Percentiles rank a stretch among this genome's conserved stretches.
Conservation (phyloP, 1,140 invertebrate genomes). For the Pararge aegeria region DNA sequence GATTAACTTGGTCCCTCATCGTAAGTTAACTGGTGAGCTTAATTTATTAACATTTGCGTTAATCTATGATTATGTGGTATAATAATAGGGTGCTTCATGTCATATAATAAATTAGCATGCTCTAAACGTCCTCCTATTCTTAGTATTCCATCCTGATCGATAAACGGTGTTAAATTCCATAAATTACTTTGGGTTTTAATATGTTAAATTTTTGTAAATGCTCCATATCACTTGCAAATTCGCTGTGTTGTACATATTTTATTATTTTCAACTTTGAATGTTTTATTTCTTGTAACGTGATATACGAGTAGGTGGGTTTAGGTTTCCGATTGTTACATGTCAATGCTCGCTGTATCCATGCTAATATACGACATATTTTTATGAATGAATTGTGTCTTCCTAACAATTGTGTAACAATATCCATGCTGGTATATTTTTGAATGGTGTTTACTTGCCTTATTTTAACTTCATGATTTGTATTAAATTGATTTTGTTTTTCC, state of each 20-base stretch:
- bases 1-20: conserved; percentile 31
- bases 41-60: conserved; percentile 48
- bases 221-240: conserved; percentile 30
- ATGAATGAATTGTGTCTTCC: conserved; percentile 16
- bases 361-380: conserved; percentile 20
- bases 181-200: conserved; percentile 9
- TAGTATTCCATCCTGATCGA: conserved; percentile 55
- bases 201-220: background rate
- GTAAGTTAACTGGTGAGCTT: conserved; percentile 28
- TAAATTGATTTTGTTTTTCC: conserved; percentile 8
- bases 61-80: no score
- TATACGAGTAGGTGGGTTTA: background rate
- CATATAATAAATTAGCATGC: conserved; percentile 40
- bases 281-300: conserved; percentile 21
- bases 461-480: conserved; percentile 22
- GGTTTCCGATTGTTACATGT: conserved; percentile 6
- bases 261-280: conserved; percentile 22
- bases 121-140: conserved; percentile 62
- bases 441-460: conserved; percentile 12
- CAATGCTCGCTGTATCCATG: conserved; percentile 25
- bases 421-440: conserved; percentile 5
- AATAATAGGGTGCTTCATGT: no score
- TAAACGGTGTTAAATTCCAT: conserved; percentile 46
- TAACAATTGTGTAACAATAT: conserved; percentile 14
- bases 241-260: conserved; percentile 24